Conservation (phyloP, 2,113 vertebrate genomes). For the Oncorhynchus tshawytscha region DNA sequence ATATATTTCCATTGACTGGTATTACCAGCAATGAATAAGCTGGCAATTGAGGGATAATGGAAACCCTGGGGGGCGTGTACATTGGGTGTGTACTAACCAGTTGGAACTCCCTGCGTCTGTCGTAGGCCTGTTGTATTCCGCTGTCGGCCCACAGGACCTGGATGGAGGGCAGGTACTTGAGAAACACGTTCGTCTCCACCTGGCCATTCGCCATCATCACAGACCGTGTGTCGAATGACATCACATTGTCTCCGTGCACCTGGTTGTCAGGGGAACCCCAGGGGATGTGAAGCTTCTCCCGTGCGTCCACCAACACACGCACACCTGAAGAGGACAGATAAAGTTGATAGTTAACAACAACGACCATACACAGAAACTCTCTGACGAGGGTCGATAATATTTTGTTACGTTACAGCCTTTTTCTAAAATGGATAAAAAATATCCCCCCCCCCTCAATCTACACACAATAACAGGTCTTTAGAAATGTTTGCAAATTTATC, state of each 20-base stretch:
- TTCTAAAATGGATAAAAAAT: too few species aligned
- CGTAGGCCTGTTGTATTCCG: conserved; percentile 92
- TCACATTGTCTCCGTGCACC: conserved; percentile 81
- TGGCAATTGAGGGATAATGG: too few species aligned
- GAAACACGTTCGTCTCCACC: conserved; percentile 84
- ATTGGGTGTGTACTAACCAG: conserved; percentile 88
- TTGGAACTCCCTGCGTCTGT: conserved; percentile 94
- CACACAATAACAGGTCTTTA: too few species aligned
- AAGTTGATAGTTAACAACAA: neutral
- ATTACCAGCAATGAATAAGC: too few species aligned
- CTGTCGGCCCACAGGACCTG: conserved; percentile 86
- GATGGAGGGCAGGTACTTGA: conserved; percentile 83
- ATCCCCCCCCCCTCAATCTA: too few species aligned
- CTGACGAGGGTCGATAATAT: neutral
- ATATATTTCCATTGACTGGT: too few species aligned
- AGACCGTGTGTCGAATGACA: conserved; percentile 91
- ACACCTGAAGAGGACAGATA: conserved; percentile 80
- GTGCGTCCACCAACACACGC: conserved; percentile 92
- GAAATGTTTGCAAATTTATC: too few species aligned
- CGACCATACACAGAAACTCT: neutral
- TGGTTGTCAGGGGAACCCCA: conserved; percentile 91
- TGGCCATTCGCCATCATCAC: conserved; percentile 80
- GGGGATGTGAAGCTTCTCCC: conserved; percentile 96
- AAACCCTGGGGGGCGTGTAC: neutral
- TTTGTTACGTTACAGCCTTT: too few species aligned